Evolutionary conservation across 2,113 vertebrate genomes (phyloP).

Genomic region (Nanorana parkeri): DNA sequence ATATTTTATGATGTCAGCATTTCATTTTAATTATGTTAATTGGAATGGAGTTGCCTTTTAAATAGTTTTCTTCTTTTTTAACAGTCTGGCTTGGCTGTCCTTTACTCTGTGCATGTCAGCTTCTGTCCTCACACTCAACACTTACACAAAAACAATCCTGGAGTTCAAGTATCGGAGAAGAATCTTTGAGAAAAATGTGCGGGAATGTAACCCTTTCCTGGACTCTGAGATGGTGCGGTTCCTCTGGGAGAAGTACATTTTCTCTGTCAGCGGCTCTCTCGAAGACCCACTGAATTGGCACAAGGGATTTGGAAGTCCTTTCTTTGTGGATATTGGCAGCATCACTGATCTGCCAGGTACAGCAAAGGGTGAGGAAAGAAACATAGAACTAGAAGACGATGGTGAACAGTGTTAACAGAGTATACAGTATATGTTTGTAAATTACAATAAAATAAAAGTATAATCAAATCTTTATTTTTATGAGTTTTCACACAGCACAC

Average conservation of each 20-base stretch:
- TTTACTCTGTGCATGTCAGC: conserved; percentile 85
- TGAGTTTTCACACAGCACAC: too few relatives aligned
- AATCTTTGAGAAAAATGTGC: conserved; percentile 72
- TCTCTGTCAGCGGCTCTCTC: conserved; percentile 74
- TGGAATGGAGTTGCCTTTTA: too few relatives aligned
- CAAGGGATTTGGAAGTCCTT: conserved; percentile 62
- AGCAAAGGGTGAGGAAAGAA: conserved; percentile 75
- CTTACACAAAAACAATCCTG: conserved; percentile 85
- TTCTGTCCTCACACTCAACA: conserved; percentile 82
- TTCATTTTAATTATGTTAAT: too few relatives aligned
- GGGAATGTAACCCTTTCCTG: conserved; percentile 70
- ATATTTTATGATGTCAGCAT: too few relatives aligned
- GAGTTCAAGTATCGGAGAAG: conserved; percentile 75
- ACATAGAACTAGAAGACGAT: conserved; percentile 60
- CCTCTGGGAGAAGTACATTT: conserved; percentile 69
- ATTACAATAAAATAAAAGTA: neutral
- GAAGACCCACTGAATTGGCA: conserved; percentile 71
- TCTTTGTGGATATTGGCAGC: conserved; percentile 74
- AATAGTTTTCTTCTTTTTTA: neutral
- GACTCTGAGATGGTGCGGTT: conserved; percentile 66
- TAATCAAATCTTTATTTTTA: neutral
- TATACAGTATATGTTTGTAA: neutral
- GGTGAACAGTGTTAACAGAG: conserved; percentile 54
- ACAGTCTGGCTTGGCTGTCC: conserved; percentile 82
- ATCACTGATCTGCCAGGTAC: conserved; percentile 68